phyloP scores from a whole-genome alignment of 35 echinoderm and acorn worm species.

The Heliocidaris tuberculata region DNA sequence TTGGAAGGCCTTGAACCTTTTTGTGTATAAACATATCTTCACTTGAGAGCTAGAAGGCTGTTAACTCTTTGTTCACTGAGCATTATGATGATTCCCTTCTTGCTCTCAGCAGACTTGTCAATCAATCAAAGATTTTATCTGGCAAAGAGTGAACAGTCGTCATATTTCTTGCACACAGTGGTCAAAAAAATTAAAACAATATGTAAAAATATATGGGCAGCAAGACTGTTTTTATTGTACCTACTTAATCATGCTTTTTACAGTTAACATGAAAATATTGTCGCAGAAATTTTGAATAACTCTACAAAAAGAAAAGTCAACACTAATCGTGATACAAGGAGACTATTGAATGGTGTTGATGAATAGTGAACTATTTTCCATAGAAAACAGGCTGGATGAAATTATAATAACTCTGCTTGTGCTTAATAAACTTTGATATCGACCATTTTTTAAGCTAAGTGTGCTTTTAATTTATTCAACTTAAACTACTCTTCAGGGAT shows the following conservation, averaged over 20 bases:
- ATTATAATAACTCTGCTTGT: too few species aligned
- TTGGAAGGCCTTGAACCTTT: too few species aligned
- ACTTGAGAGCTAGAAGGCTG: neutral
- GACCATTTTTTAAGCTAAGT: neutral
- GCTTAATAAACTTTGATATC: neutral
- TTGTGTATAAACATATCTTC: too few species aligned
- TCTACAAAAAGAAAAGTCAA: neutral
- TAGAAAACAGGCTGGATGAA: neutral
- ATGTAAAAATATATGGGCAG: neutral
- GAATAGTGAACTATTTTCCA: neutral
- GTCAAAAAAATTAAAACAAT: too few species aligned
- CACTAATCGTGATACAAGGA: neutral
- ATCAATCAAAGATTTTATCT: too few species aligned
- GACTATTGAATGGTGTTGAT: constrained; percentile 1
- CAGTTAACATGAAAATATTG: neutral
- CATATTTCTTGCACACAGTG: too few species aligned
- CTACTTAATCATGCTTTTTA: neutral
- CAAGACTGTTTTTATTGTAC: neutral
- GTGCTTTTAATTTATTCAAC: neutral
- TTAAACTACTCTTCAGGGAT: neutral
- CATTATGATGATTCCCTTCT: too few species aligned
- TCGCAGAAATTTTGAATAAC: neutral
- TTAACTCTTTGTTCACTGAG: too few species aligned
- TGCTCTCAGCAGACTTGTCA: too few species aligned
- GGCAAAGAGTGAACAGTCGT: too few species aligned